Base-by-base conservation (phyloP, 2,888 invertebrate genomes). In the Lomographa bimaculata region DNA sequence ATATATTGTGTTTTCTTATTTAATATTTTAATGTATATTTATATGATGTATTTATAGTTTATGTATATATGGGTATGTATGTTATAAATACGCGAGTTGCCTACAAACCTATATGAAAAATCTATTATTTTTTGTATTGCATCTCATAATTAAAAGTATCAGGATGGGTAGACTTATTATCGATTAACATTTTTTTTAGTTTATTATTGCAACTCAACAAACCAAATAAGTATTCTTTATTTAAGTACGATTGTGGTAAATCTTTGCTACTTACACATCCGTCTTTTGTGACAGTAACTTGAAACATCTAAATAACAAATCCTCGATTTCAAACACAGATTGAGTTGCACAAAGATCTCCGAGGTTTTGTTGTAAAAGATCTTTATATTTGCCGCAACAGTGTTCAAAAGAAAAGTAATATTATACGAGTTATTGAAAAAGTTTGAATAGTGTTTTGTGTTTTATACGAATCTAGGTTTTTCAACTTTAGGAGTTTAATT, bases 261-360 rank as follows among this genome's bases (percentile, higher is more conserved):
- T 64, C 68, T 71, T 67, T 55, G 60, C 54, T 42, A 46, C 24
- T 46, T 54, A 46, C 6, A 33, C 47, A 55, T 58, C 57, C 53
- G 54, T 33, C 42, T 18, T 25, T 39, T 16, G 30, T 46, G 35
- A 43, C 48, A 48, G 56, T 47, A 54, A 56, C 25, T 46, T 45
- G 54, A 57, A 47, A 56, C 44, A 46, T 51, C 56, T 58, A 54
- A 42, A 60, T 70, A 69, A 63, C 68, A 48, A 60, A 59, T 56
- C 54, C 38, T 38, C 21, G 61, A 66, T 69, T 35, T 35, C 51
- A 57, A 54, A 64, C 54, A 60, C 36, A 62, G 64, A 73, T 76
- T 64, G 18, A 14, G 45, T 75, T 70, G 56, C 74, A 68, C 67
- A 71, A 72, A 64, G 64, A 28, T 32, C 10, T 39, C 62, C 63